Percentiles rank a stretch among this genome's conserved stretches.
phyloP scores from a whole-genome alignment of 2,888 invertebrate genomes.

The Rapana venosa region DNA sequence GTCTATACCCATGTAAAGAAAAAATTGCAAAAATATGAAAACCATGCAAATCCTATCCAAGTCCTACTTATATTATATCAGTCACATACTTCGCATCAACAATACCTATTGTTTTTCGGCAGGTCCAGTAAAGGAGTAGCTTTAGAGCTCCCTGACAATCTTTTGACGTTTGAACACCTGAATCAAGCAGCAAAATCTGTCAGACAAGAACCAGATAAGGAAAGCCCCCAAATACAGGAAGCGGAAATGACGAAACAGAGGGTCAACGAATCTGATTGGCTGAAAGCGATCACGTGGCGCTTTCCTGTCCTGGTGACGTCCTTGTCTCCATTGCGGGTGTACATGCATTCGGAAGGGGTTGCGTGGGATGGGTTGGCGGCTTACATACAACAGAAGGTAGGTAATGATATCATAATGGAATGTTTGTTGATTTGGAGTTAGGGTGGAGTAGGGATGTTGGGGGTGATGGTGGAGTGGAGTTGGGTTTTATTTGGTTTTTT shows the following conservation, averaged over 20 bases:
- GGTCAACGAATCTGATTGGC: slow-evolving; percentile 13
- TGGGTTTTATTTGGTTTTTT: too few species aligned
- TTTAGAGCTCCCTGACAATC: background rate
- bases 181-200: background rate
- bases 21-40: too few species aligned
- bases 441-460: too few species aligned
- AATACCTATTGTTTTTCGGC: background rate
- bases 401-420: too few species aligned
- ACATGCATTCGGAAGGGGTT: slow-evolving; percentile 74
- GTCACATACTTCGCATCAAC: background rate
- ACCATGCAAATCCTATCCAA: background rate
- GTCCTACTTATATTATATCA: background rate
- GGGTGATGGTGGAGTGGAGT: too few species aligned
- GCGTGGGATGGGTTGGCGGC: slow-evolving; percentile 55
- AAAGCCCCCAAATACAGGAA: background rate
- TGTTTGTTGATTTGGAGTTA: too few species aligned
- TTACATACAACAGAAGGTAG: slow-evolving; percentile 46
- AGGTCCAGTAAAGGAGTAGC: slow-evolving; percentile 2
- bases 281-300: slow-evolving; percentile 67
- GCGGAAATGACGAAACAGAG: background rate
- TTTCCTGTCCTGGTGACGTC: slow-evolving; percentile 76
- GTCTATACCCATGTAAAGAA: too few species aligned
- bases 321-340: slow-evolving; percentile 73
- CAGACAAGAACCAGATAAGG: background rate
- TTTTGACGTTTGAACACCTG: slow-evolving; percentile 6